Evolutionary conservation across 92 coral and sea anemone species (phyloP).

Genomic region (Epizoanthus rinbou): DNA sequence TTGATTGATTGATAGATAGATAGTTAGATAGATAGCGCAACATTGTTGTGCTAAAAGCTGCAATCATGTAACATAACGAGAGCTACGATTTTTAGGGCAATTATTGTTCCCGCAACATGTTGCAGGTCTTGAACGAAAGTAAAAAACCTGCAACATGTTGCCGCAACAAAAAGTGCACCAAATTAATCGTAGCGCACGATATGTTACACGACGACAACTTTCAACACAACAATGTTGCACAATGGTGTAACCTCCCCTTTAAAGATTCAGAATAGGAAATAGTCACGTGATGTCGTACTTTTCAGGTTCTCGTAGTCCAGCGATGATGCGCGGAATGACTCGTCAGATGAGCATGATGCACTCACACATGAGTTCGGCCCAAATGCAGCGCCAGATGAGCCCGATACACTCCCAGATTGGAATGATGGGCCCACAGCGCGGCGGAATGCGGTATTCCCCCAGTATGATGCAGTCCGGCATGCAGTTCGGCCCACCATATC

Average conservation of each 20-base stretch:
- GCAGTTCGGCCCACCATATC: conserved; percentile 34
- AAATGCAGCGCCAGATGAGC: conserved; percentile 27
- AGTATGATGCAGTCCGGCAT: conserved; percentile 29
- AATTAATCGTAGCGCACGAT: no score
- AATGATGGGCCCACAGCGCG: not conserved
- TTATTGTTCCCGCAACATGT: not conserved
- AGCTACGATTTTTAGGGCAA: no score
- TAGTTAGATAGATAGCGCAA: no score
- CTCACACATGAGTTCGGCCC: conserved; percentile 1
- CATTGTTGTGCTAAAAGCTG: no score
- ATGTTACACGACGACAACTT: no score
- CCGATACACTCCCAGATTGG: not conserved
- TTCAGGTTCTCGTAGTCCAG: conserved; percentile 22
- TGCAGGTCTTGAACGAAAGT: no score
- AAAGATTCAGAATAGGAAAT: not conserved
- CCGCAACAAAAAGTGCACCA: no score
- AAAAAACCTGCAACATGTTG: no score
- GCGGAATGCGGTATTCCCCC: conserved; percentile 20
- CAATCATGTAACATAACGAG: no score
- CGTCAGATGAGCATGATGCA: conserved; percentile 28
- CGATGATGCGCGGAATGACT: conserved; percentile 12
- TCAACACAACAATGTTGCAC: no score
- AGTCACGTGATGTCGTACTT: not conserved
- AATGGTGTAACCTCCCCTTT: no score
- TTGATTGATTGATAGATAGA: no score